Evolutionary conservation across 2,888 invertebrate genomes (phyloP), one percentile per base, ranked within the genome.

Genomic region (Leuctra nigra): DNA sequence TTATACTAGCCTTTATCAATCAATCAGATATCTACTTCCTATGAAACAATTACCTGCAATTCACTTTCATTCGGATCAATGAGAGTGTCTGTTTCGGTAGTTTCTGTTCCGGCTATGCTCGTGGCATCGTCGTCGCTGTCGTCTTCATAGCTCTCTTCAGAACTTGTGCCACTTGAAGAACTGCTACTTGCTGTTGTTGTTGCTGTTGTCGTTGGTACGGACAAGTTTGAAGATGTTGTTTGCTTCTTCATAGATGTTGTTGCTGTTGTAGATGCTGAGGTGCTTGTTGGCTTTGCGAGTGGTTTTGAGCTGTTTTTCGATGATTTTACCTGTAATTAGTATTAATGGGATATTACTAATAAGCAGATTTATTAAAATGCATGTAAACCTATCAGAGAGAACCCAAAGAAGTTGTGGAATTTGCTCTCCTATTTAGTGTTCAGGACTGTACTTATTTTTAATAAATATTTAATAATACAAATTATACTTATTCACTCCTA

Each of bases 31-130:
- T n/a, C n/a, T n/a, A n/a, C n/a, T n/a, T n/a, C n/a, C n/a, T n/a
- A n/a, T n/a, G n/a, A n/a, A n/a, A n/a, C n/a, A n/a, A n/a, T n/a
- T 68, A 75, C 77, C 76, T 81, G 77, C 62, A 78, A 75, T 55
- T 81, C 81, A 59, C 73, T 80, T 64, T 77, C 79, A 63, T 79
- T 77, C 18, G 73, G 70, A 58, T 79, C 81, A 1, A 82, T 76
- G 2, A 86, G 72, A 18, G 87, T 87, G 18, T 39, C 39, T 1
- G 80, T 79, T 47, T 87, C 87, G 0, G 87, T 87, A 44, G 85
- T 85, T 62, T 81, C 79, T 1, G 86, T 84, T 3, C 75, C 75
- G 1, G 76, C 70, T 16, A 74, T 74, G 62, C 79, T 78, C 22
- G 73, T 68, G 16, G 76, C 77, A 59, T 81, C 81, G 58, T 80